Percentiles rank a stretch among this genome's conserved stretches.
phyloP scores from a whole-genome alignment of 2,888 invertebrate genomes.

The Hedya salicella region DNA sequence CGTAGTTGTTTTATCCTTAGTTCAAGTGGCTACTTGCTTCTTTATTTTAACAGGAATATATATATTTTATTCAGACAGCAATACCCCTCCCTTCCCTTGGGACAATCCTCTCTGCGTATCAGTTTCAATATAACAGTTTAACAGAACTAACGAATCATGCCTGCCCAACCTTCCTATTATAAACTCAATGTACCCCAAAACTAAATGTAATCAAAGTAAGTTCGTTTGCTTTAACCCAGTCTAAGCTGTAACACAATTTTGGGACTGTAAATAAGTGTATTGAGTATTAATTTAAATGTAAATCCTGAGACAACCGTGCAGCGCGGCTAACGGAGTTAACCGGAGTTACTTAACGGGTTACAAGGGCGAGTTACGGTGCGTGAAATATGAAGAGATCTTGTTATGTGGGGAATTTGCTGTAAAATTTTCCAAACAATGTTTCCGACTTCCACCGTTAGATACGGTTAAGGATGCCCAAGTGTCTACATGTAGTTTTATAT shows the following conservation, averaged over 20 bases:
- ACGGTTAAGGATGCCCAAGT: not conserved
- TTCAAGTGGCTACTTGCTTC: no score
- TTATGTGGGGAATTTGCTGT: slow-evolving; percentile 13
- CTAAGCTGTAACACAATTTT: slow-evolving; percentile 19
- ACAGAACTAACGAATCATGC: no score
- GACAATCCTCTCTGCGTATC: no score
- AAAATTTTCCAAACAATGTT: slow-evolving; percentile 7
- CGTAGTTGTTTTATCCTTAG: no score
- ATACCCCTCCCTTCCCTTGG: no score
- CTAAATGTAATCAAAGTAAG: slow-evolving; percentile 20
- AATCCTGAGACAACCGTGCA: slow-evolving; percentile 19
- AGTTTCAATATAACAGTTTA: no score
- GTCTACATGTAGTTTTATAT: no score
- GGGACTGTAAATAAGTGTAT: slow-evolving; percentile 20
- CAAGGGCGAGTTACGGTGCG: slow-evolving; percentile 1
- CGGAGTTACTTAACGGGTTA: slow-evolving; percentile 1
- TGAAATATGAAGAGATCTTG: not conserved
- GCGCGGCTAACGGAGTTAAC: slow-evolving; percentile 26
- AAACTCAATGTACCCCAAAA: not conserved
- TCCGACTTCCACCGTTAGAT: not conserved
- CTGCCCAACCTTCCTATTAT: not conserved
- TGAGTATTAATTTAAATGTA: slow-evolving; percentile 37
- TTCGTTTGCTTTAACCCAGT: slow-evolving; percentile 6
- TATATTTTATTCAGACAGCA: no score
- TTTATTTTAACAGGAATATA: no score